phyloP scores from a whole-genome alignment of 1,140 invertebrate species.

The Brachionus sp. region DNA sequence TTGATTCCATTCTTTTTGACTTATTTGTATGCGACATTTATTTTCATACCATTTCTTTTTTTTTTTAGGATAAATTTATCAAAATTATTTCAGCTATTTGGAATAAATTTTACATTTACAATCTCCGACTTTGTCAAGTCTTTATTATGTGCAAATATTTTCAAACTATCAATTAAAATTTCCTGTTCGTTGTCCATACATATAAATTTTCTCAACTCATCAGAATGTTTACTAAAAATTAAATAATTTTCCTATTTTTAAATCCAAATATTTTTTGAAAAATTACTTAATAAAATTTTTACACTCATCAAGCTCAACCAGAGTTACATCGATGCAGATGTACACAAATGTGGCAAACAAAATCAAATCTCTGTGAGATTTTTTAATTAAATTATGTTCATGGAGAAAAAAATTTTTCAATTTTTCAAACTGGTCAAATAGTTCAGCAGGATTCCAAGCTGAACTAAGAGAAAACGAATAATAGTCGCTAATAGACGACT shows the following conservation, averaged over 20 bases:
- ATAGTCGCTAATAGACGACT: constrained; percentile 33
- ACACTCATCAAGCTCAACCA: not conserved
- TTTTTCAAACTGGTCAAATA: constrained; percentile 4
- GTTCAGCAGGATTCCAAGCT: not conserved
- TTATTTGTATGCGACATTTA: not conserved
- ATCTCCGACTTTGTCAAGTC: not conserved
- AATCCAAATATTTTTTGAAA: not conserved
- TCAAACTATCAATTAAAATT: constrained; percentile 3
- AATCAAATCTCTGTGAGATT: not conserved
- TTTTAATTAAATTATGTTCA: not conserved
- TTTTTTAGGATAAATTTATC: not conserved
- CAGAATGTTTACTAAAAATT: not conserved
- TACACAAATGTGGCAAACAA: constrained; percentile 7
- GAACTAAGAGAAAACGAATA: constrained; percentile 7
- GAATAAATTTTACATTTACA: not conserved
- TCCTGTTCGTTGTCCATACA: not conserved
- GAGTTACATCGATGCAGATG: not conserved
- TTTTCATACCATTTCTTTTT: constrained; percentile 11
- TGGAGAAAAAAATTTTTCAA: not conserved
- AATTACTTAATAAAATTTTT: constrained; percentile 25
- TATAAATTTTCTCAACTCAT: not conserved
- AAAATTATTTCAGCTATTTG: not conserved
- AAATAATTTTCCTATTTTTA: not conserved
- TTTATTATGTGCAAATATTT: not conserved
- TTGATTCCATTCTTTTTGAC: constrained; percentile 3